Percentiles rank a stretch among this genome's conserved stretches.
These are phyloP conservation scores for Campaea margaritaria DNA, from an alignment of 2,888 invertebrate species.

Conservation along the genomic window DNA sequence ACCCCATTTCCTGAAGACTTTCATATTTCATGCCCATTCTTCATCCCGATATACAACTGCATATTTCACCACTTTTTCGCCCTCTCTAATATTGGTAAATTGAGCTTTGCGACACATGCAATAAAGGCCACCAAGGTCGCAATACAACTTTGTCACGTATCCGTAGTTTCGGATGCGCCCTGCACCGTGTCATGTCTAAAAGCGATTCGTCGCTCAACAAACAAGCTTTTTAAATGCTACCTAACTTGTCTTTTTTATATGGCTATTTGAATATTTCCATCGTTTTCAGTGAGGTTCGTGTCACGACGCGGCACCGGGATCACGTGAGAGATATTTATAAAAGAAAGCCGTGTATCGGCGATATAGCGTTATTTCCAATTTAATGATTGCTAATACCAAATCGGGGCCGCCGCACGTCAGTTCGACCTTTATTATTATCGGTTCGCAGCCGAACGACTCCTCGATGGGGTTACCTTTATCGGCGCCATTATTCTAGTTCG, in stretches of 20 bases:
- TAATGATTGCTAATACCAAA: conserved; percentile 84
- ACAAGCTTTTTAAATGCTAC: conserved; percentile 85
- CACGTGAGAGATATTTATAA: conserved; percentile 85
- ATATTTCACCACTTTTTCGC: conserved; percentile 46
- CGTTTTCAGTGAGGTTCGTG: conserved; percentile 80
- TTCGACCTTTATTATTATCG: conserved; percentile 65
- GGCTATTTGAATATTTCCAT: conserved; percentile 84
- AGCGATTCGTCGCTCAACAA: conserved; percentile 83
- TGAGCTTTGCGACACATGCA: conserved; percentile 43
- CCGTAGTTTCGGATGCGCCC: conserved; percentile 63
- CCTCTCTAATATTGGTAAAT: conserved; percentile 35
- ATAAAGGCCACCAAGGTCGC: conserved; percentile 46
- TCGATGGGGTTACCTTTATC: conserved; percentile 46
- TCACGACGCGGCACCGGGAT: conserved; percentile 81
- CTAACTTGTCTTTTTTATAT: conserved; percentile 85
- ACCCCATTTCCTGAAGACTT: conserved; percentile 57
- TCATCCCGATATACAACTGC: conserved; percentile 52
- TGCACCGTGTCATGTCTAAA: conserved; percentile 79
- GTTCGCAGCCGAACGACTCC: conserved; percentile 54
- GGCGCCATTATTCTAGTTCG: conserved; percentile 48
- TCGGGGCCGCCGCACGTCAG: conserved; percentile 78
- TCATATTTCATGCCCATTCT: conserved; percentile 58
- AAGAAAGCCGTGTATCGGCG: conserved; percentile 82
- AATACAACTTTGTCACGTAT: conserved; percentile 53
- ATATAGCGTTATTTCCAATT: conserved; percentile 84